Evolutionary conservation across 2,113 vertebrate genomes (phyloP), one percentile per base, ranked within the genome.

Genomic region (Pseudolaguvia tuberculata): DNA sequence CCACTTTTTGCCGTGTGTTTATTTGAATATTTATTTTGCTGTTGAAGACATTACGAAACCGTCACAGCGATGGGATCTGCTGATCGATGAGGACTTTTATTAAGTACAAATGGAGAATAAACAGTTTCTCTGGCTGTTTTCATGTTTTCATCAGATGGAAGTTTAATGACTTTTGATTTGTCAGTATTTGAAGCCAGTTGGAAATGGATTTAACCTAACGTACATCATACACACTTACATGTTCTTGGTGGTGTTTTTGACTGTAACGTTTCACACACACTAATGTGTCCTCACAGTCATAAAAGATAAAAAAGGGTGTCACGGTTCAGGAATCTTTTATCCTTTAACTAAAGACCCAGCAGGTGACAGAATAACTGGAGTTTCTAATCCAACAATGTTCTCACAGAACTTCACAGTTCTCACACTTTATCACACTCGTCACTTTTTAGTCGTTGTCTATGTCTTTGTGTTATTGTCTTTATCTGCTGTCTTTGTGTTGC

Each of bases 211-310:
- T 52, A 73, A 63, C 67, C 62, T 81, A 82, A 59, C 77, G 82
- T 77, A 82, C n/a, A 67, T 78, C 84, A 76, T 77, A 55, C 70
- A 70, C 80, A 58, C 61, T 68, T 77, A 74, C 31, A 63, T 11
- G 50, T 70, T 66, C n/a, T 53, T 68, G 35, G 14, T 56, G 42
- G 17, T 15, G 11, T 57, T 8, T 61, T 29, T 12, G 23, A 53
- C 31, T 50, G 11, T 55, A 70, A 25, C 42, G 72, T 14, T 72
- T 35, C n/a, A 35, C 31, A 12, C 45, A 1, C 42, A 75, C 52
- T 42, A 58, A n/a, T 68, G 11, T 47, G 27, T 62, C 35, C 6
- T 53, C n/a, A 15, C 12, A 52, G 47, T 72, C 39, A 51, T 58
- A 18, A 48, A 61, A 65, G 42, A n/a, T n/a, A n/a, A n/a, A n/a